Conservation (phyloP, 2,797 vertebrate genomes). For the Rhinatrema bivittatum region DNA sequence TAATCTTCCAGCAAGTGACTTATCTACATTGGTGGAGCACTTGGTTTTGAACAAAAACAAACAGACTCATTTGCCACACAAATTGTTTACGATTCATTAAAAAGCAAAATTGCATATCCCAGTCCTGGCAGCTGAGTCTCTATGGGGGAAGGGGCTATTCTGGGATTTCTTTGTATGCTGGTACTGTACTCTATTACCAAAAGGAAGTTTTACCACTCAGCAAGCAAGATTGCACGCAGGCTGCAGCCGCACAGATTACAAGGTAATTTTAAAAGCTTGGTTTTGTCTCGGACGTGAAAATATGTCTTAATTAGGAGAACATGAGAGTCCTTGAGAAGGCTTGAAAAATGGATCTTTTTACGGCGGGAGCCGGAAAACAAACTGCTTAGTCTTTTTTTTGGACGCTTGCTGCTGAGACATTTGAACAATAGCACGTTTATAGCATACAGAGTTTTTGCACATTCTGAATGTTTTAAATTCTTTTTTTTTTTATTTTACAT, state of each 20-base stretch:
- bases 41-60: slow-evolving; percentile 58
- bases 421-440: too few relatives aligned
- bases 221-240: slow-evolving; percentile 56
- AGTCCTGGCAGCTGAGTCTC: slow-evolving; percentile 63
- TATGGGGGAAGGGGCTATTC: slow-evolving; percentile 60
- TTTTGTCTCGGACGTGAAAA: slow-evolving; percentile 55
- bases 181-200: slow-evolving; percentile 59
- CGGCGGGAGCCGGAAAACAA: too few relatives aligned
- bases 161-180: slow-evolving; percentile 66
- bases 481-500: too few relatives aligned
- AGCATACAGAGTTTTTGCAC: too few relatives aligned
- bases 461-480: too few relatives aligned
- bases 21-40: slow-evolving; percentile 45
- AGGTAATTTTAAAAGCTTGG: slow-evolving; percentile 72
- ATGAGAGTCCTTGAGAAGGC: slow-evolving; percentile 16
- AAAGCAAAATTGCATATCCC: slow-evolving; percentile 68
- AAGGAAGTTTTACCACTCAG: slow-evolving; percentile 59
- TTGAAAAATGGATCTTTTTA: slow-evolving; percentile 7
- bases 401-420: too few relatives aligned
- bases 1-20: too few relatives aligned
- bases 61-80: slow-evolving; percentile 62
- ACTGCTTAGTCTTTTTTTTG: too few relatives aligned
- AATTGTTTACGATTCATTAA: slow-evolving; percentile 75
- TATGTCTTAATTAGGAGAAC: slow-evolving; percentile 40
- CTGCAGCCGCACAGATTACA: slow-evolving; percentile 58